A percentile compares a stretch with the other conserved stretches of the same genome.
These are phyloP conservation scores for Amblyopsis hoosieri DNA, from an alignment of 2,797 vertebrate species.

Conservation along the genomic window DNA sequence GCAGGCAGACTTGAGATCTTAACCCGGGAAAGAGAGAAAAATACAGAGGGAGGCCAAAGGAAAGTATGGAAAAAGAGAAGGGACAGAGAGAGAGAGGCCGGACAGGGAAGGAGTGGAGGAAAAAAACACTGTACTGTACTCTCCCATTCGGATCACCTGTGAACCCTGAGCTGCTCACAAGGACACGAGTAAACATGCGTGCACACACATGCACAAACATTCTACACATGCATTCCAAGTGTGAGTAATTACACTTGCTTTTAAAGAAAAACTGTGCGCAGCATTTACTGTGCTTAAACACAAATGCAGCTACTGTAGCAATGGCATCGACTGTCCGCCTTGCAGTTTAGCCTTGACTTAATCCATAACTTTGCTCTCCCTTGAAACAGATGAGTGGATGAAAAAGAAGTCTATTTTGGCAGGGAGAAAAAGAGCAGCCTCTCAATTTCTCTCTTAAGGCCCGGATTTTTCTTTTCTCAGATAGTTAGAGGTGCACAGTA, in stretches of 20 bases:
- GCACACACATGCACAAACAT: constrained; percentile 19
- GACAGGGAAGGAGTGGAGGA: constrained; percentile 21
- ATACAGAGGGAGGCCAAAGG: constrained; percentile 12
- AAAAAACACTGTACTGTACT: constrained; percentile 31
- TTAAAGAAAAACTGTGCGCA: constrained; percentile 41
- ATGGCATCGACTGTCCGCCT: constrained; percentile 31
- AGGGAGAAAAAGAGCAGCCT: constrained; percentile 23
- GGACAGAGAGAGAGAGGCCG: not conserved
- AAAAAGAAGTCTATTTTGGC: constrained; percentile 41
- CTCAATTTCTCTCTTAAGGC: constrained; percentile 53
- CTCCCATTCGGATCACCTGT: constrained; percentile 20
- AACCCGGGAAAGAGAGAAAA: constrained; percentile 16
- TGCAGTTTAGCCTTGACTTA: constrained; percentile 26
- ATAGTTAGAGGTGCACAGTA: constrained; percentile 59
- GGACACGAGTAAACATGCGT: constrained; percentile 19
- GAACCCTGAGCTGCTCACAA: constrained; percentile 30
- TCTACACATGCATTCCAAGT: constrained; percentile 47
- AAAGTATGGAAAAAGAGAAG: constrained; percentile 2
- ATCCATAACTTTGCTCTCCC: constrained; percentile 7
- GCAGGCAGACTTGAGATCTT: constrained; percentile 46
- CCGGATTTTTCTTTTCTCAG: constrained; percentile 46
- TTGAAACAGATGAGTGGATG: constrained; percentile 49
- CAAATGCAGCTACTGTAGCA: constrained; percentile 19
- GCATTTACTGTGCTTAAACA: constrained; percentile 47
- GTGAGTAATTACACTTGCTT: constrained; percentile 67